Base-by-base conservation (phyloP, 2,888 invertebrate genomes). In the Watsonalla cultraria region DNA sequence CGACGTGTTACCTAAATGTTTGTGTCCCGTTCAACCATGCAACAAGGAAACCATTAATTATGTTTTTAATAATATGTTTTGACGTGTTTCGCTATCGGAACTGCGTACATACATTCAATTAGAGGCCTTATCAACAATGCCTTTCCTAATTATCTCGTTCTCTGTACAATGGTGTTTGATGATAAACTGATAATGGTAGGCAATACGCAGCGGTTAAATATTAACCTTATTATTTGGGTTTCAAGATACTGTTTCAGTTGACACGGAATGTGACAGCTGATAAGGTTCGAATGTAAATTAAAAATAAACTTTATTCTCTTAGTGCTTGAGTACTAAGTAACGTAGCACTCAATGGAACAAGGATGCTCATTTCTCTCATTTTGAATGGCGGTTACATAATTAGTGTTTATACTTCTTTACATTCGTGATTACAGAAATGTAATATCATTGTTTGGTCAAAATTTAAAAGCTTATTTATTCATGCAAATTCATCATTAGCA, bases 111-210 rank as follows among this genome's bases (percentile, higher is more conserved):
- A 49, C 49, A 49, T 49, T 49, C 49, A 49, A 49, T 49, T 49
- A 49, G 49, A 65, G 59, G 51, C 52, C 33, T 66, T 68, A 68
- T 66, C 61, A 64, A 45, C 15, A 24, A 51, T 53, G 11, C 14
- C 51, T 11, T 14, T 58, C 57, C 47, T 47, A 57, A 53, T 57
- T 65, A 68, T 61, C 59, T 53, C 62, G 45, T 55, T 58, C 51
- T 52, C 55, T 57, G 48, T 47, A 56, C 46, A 57, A 47, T 15
- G 48, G 33, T 61, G 55, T 60, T 64, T 58, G 56, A 58, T 60
- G 59, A 66, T 60, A 64, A 51, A 61, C 58, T 60, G 68, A 68
- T 68, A 68, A 66, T 56, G 58, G 62, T 61, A 56, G 61, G 61
- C 64, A 66, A 61, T 58, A 63, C 49, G 54, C 51, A 42, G 11